A percentile compares a stretch with the other conserved stretches of the same genome.
Conservation (phyloP, 2,888 invertebrate genomes). For the Hypsopygia costalis region DNA sequence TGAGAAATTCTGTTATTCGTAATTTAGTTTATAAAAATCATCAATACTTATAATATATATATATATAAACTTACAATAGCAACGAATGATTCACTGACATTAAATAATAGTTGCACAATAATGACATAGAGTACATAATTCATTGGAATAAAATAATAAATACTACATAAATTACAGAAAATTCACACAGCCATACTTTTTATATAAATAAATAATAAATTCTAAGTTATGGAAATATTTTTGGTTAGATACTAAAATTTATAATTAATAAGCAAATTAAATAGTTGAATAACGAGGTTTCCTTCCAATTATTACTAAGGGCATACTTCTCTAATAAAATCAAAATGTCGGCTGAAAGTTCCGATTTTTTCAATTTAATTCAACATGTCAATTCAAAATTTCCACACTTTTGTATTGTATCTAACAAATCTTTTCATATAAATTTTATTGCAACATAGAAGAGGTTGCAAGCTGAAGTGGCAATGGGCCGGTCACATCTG, state of each 20-base stretch:
- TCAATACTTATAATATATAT: too few species aligned
- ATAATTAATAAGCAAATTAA: conserved; percentile 55
- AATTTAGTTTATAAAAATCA: conserved; percentile 9
- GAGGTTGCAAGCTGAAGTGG: too few species aligned
- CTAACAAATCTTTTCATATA: too few species aligned
- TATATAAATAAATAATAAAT: conserved; percentile 67
- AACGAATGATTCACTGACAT: conserved; percentile 13
- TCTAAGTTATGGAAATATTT: conserved; percentile 60
- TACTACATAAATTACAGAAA: conserved; percentile 63
- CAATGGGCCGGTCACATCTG: too few species aligned
- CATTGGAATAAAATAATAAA: conserved; percentile 37
- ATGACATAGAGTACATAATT: conserved; percentile 10
- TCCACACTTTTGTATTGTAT: too few species aligned
- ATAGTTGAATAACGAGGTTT: conserved; percentile 43
- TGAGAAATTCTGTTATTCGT: conserved; percentile 11
- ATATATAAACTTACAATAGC: too few species aligned
- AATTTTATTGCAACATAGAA: too few species aligned
- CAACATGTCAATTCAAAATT: too few species aligned
- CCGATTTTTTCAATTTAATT: too few species aligned
- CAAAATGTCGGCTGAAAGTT: too few species aligned
- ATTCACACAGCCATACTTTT: conserved; percentile 76
- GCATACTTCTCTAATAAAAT: too few species aligned
- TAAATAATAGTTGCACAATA: too few species aligned
- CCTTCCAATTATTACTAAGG: conserved; percentile 23
- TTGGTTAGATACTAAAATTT: conserved; percentile 59